Percentiles rank a stretch among this genome's conserved stretches.
Evolutionary conservation across 2,888 invertebrate genomes (phyloP).

Genomic region (Polydrusus tereticollis): DNA sequence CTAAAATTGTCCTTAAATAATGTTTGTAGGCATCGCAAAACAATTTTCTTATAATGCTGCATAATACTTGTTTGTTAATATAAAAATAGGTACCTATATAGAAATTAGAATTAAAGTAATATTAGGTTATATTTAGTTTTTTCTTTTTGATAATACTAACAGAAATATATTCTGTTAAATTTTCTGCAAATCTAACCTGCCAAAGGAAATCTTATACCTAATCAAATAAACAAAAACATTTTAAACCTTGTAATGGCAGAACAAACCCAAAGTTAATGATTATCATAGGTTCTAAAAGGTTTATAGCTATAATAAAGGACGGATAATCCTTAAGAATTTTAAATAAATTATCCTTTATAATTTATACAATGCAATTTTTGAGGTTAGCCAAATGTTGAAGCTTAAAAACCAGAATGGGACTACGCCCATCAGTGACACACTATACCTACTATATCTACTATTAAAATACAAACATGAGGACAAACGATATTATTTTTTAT

Average conservation of each 20-base stretch:
- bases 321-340: neutral
- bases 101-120: no score
- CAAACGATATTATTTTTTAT: no score
- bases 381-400: neutral
- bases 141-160: no score
- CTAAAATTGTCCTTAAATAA: no score
- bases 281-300: neutral
- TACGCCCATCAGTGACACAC: neutral
- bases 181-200: neutral
- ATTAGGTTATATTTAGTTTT: no score
- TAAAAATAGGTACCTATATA: no score
- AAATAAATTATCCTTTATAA: neutral
- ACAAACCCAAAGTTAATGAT: constrained; percentile 7
- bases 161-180: no score
- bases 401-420: neutral
- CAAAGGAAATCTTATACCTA: neutral
- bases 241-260: neutral
- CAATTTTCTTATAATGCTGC: no score
- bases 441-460: no score
- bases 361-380: neutral
- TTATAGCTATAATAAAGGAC: neutral
- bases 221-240: neutral
- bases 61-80: no score
- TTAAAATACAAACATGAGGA: no score
- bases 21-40: no score